Percentiles rank a stretch among this genome's conserved stretches.
Evolutionary conservation across 1,140 invertebrate genomes (phyloP).

Genomic region (Drosophila bocki): DNA sequence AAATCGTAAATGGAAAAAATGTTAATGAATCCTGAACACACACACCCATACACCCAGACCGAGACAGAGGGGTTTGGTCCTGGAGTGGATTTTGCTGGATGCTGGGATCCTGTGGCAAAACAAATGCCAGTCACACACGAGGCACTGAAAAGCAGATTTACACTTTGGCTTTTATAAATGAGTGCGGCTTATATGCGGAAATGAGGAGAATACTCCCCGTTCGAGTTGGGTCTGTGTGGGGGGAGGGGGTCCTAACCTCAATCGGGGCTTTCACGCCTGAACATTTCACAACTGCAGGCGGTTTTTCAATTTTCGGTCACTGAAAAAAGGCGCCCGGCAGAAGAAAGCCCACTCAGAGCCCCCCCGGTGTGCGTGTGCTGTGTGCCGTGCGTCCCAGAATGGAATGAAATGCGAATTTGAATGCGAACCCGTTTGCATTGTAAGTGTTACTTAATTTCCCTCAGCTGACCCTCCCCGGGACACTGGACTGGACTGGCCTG

Average conservation of each 20-base stretch:
- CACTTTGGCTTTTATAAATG: slow-evolving; percentile 76
- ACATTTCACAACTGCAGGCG: slow-evolving; percentile 83
- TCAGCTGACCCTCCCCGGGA: slow-evolving; percentile 4
- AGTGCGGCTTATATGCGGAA: slow-evolving; percentile 44
- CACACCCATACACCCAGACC: not conserved
- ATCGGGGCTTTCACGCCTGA: slow-evolving; percentile 79
- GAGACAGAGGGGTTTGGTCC: slow-evolving; percentile 30
- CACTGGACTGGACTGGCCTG: not conserved
- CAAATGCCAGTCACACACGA: slow-evolving; percentile 42
- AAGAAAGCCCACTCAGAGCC: slow-evolving; percentile 1
- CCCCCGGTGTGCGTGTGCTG: slow-evolving; percentile 29
- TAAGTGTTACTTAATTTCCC: slow-evolving; percentile 82
- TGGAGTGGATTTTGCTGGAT: slow-evolving; percentile 15
- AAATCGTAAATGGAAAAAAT: slow-evolving; percentile 79
- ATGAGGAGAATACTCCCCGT: not conserved
- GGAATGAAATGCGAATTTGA: slow-evolving; percentile 75
- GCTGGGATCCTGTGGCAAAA: slow-evolving; percentile 33
- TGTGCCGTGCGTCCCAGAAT: slow-evolving; percentile 63
- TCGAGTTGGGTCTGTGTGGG: not conserved
- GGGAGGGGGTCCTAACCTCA: slow-evolving; percentile 55
- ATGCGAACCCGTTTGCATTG: slow-evolving; percentile 58
- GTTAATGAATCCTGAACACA: slow-evolving; percentile 69
- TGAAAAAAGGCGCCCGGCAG: slow-evolving; percentile 53
- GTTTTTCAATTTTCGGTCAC: slow-evolving; percentile 80
- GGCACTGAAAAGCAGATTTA: slow-evolving; percentile 62